These are phyloP conservation scores for Periphyllus acericola DNA, from an alignment of 2,888 invertebrate genomes.

Conservation along the genomic window DNA sequence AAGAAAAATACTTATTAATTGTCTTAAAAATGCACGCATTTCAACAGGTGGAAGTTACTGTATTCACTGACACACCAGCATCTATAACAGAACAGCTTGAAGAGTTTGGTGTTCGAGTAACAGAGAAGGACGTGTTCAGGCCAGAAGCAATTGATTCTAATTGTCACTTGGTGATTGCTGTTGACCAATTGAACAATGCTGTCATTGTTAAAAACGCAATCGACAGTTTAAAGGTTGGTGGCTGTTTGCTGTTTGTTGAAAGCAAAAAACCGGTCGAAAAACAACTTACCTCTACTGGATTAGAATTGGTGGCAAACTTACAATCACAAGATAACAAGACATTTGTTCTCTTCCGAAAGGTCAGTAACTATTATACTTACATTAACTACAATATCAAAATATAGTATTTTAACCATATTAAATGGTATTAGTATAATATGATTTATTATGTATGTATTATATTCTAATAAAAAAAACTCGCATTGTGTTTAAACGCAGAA, in stretches of 20 bases:
- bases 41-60: slow-evolving; percentile 58
- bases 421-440: no score
- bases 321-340: slow-evolving; percentile 72
- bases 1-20: background rate
- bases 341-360: slow-evolving; percentile 74
- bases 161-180: slow-evolving; percentile 75
- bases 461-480: no score
- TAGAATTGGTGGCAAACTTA: slow-evolving; percentile 74
- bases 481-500: slow-evolving; percentile 44
- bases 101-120: slow-evolving; percentile 29
- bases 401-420: background rate
- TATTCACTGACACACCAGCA: slow-evolving; percentile 47
- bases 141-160: slow-evolving; percentile 74
- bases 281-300: slow-evolving; percentile 67
- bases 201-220: slow-evolving; percentile 72
- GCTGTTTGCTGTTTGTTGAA: slow-evolving; percentile 81
- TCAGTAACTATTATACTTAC: slow-evolving; percentile 49
- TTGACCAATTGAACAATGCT: slow-evolving; percentile 73
- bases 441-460: no score
- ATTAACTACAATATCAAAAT: background rate
- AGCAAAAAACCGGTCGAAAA: slow-evolving; percentile 67
- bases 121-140: slow-evolving; percentile 71
- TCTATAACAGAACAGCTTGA: slow-evolving; percentile 32
- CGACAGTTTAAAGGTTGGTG: slow-evolving; percentile 74
- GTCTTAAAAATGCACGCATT: background rate